Base-by-base conservation (phyloP, 1,140 invertebrate genomes). In the Drosophila sp. region DNA sequence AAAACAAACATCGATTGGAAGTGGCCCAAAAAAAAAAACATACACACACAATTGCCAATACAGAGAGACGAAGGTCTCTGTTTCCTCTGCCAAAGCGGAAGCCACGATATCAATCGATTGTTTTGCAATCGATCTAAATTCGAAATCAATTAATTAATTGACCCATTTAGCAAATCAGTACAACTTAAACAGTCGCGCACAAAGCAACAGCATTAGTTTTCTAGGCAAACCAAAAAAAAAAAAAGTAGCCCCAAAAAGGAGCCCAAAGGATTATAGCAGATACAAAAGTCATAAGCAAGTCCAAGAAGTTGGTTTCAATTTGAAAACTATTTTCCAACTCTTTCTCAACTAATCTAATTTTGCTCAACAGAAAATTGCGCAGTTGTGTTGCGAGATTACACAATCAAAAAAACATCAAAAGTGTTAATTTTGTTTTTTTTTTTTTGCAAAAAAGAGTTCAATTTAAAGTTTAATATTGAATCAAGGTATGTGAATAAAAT, bases 131-230 rank as follows among this genome's bases (percentile, higher is more conserved):
- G 80, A 30, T 77, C 25, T 68, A 55, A 55, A 69, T 68, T 81
- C 62, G 60, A 70, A 76, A 81, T 70, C 68, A 89, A 73, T 80
- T 84, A 70, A 84, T 71, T 70, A 90, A 89, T 68, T 89, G 84
- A 89, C 84, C 84, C 84, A 89, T 89, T 89, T 86, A 60, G 64
- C 58, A 8, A 44, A 72, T 89, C 80, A 89, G 84, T 89, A 70
- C 80, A 74, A 89, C 70, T 89, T 80, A 57, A 80, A 55, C 72
- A 78, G 76, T 89, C 77, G 84, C 84, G 58, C 63, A 63, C 30
- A 68, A 67, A 90, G 85, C 80, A 90, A 89, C 84, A 58, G 67
- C 79, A 72, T 68, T 80, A 78, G 68, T 80, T 83, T 81, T 76
- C 63, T 67, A 55, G 6, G 47, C 50, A 60, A 60, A 40, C 32